phyloP scores from a whole-genome alignment of 2,888 invertebrate genomes.

The Hirtodrosophila trivittata region DNA sequence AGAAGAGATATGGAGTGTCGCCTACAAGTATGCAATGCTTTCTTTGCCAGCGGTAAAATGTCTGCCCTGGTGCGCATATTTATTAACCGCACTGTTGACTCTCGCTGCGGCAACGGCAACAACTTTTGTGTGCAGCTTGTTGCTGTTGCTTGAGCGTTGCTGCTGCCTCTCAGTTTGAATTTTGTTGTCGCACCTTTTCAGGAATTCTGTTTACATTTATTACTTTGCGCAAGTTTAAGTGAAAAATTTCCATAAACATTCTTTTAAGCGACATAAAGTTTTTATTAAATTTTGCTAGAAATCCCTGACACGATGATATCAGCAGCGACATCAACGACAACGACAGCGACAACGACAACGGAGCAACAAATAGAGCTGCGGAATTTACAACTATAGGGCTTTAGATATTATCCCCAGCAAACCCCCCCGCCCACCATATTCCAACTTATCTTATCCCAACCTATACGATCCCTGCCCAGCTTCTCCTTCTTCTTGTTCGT shows the following conservation, averaged over 20 bases:
- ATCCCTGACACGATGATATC: constrained; percentile 77
- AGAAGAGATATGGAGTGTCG: constrained; percentile 21
- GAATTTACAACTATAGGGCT: constrained; percentile 69
- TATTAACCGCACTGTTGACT: constrained; percentile 77
- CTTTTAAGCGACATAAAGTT: constrained; percentile 82
- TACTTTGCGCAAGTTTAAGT: constrained; percentile 82
- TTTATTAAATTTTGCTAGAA: constrained; percentile 82
- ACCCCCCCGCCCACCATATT: not conserved
- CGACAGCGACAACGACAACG: constrained; percentile 31
- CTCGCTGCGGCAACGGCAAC: constrained; percentile 47
- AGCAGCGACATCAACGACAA: constrained; percentile 54
- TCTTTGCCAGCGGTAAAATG: constrained; percentile 54
- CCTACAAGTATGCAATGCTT: constrained; percentile 64
- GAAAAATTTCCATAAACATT: constrained; percentile 83
- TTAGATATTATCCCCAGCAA: constrained; percentile 34
- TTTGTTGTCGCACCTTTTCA: constrained; percentile 80
- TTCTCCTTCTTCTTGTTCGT: constrained; percentile 21
- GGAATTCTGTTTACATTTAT: constrained; percentile 82
- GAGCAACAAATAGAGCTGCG: constrained; percentile 71
- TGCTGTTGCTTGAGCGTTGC: constrained; percentile 26
- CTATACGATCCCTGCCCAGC: not conserved
- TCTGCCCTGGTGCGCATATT: constrained; percentile 69
- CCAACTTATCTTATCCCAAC: not conserved
- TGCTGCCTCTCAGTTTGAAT: constrained; percentile 55
- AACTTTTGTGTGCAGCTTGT: constrained; percentile 45